A percentile compares a stretch with the other conserved stretches of the same genome.
These are phyloP conservation scores for Astyanax mexicanus DNA, from an alignment of 2,797 vertebrate genomes.

Conservation along the genomic window DNA sequence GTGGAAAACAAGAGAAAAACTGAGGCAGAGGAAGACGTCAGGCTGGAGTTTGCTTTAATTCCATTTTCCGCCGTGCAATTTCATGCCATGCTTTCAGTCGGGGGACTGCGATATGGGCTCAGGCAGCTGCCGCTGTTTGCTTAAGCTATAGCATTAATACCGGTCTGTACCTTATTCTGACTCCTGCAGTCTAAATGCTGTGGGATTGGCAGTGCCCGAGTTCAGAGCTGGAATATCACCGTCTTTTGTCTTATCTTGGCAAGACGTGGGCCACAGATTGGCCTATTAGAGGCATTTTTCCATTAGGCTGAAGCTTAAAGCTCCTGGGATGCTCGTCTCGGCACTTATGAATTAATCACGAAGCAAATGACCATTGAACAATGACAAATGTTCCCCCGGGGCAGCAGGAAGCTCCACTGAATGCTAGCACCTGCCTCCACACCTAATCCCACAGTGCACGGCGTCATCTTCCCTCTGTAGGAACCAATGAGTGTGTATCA, in stretches of 20 bases:
- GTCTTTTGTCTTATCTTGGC: background rate
- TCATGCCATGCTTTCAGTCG: slow-evolving; percentile 13
- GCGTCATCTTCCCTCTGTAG: background rate
- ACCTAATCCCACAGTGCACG: background rate
- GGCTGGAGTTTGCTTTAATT: slow-evolving; percentile 3
- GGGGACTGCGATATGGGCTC: background rate
- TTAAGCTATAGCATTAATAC: slow-evolving; percentile 5
- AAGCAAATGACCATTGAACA: background rate
- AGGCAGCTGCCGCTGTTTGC: slow-evolving; percentile 5
- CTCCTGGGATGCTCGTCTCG: background rate
- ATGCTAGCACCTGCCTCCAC: background rate
- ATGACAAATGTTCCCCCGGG: background rate
- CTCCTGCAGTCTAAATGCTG: background rate
- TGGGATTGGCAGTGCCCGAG: background rate
- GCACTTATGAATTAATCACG: slow-evolving; percentile 3
- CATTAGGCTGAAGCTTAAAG: background rate
- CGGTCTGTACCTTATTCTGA: background rate
- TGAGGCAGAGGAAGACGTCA: background rate
- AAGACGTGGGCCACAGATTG: background rate
- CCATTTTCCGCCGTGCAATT: slow-evolving; percentile 12
- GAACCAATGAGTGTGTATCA: no score
- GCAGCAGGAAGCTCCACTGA: background rate
- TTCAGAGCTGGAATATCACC: background rate
- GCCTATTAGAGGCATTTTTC: background rate
- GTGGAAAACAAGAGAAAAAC: background rate